Evolutionary conservation across 1,140 invertebrate genomes (phyloP).

Genomic region (Macrobrachium nipponense): DNA sequence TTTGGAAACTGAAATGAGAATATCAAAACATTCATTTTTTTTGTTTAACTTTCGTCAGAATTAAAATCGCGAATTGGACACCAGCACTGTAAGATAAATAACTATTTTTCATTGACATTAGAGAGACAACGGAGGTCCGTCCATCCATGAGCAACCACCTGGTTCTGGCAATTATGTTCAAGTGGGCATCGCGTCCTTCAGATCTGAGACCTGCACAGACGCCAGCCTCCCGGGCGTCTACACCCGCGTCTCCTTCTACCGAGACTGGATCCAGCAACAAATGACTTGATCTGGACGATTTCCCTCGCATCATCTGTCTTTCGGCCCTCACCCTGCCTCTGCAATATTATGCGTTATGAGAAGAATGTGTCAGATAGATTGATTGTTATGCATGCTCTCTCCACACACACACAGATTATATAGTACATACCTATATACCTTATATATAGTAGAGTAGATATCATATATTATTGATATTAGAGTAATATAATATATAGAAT

Average conservation of each 20-base stretch:
- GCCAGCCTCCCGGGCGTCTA: slow-evolving; percentile 68
- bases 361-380: neutral
- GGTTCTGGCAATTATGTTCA: slow-evolving; percentile 52
- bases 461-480: too few species aligned
- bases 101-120: neutral
- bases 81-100: too few species aligned
- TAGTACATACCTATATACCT: too few species aligned
- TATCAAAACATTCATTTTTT: neutral
- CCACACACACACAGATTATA: too few species aligned
- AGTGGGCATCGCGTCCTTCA: slow-evolving; percentile 67
- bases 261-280: slow-evolving; percentile 65
- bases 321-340: neutral
- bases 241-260: slow-evolving; percentile 65
- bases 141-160: slow-evolving; percentile 39
- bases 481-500: too few species aligned
- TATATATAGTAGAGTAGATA: too few species aligned
- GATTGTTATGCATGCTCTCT: neutral
- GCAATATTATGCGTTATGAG: too few species aligned
- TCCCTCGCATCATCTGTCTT: too few species aligned
- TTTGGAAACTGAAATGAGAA: too few species aligned
- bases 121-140: slow-evolving; percentile 63
- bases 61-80: too few species aligned
- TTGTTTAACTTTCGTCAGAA: neutral
- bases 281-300: too few species aligned
- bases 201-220: slow-evolving; percentile 66